These are phyloP conservation scores for Ormia ochracea DNA, from an alignment of 2,888 invertebrate species.

Conservation along the genomic window DNA sequence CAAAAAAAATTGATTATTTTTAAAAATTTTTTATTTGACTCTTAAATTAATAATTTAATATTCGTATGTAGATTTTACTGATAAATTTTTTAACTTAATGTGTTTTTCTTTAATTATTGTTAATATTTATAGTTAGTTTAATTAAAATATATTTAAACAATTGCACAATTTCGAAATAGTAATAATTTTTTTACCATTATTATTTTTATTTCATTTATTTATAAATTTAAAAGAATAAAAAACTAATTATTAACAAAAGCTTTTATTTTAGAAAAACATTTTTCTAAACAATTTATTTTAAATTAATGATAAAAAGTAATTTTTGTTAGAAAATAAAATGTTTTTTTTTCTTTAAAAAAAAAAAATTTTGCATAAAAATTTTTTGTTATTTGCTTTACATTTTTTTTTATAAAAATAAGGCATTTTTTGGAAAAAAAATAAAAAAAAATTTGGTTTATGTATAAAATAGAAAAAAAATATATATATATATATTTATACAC, in stretches of 20 bases:
- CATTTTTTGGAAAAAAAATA: constrained; percentile 53
- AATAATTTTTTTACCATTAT: constrained; percentile 43
- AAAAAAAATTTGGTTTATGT: constrained; percentile 52
- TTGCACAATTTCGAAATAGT: constrained; percentile 61
- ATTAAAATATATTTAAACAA: constrained; percentile 56
- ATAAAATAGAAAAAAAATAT: constrained; percentile 25
- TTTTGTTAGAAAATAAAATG: constrained; percentile 12
- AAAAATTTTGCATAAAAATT: constrained; percentile 51
- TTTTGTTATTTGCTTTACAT: constrained; percentile 33
- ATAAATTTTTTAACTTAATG: constrained; percentile 33
- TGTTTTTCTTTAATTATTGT: constrained; percentile 17
- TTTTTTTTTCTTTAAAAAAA: background rate
- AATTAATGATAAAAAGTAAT: constrained; percentile 38
- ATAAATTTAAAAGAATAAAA: constrained; percentile 16
- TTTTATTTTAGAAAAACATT: constrained; percentile 54
- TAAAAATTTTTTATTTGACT: constrained; percentile 34
- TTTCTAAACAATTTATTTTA: constrained; percentile 61
- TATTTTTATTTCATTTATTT: constrained; percentile 39
- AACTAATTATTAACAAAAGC: constrained; percentile 51
- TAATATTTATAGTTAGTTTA: constrained; percentile 51
- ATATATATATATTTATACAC: constrained; percentile 22
- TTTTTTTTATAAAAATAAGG: constrained; percentile 62
- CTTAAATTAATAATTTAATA: constrained; percentile 58
- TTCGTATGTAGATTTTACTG: constrained; percentile 48
- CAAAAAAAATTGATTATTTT: constrained; percentile 22